phyloP scores from a whole-genome alignment of 2,113 vertebrate species.

The Mesocricetus auratus region DNA sequence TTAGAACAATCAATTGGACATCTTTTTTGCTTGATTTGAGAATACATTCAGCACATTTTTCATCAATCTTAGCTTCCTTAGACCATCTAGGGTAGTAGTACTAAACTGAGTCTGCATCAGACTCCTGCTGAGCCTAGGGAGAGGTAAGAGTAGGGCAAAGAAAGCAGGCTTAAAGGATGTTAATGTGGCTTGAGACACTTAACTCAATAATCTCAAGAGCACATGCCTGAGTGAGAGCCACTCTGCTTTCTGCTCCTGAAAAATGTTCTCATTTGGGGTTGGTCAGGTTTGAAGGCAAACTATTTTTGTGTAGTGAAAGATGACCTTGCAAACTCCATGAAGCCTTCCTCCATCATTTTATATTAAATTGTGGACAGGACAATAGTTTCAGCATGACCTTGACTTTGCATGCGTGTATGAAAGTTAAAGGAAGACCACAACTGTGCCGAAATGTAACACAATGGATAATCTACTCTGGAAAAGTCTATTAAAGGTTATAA shows the following conservation, averaged over 20 bases:
- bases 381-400: neutral
- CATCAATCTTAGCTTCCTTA: neutral
- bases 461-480: neutral
- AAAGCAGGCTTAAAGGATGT: neutral
- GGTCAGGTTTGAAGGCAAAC: neutral
- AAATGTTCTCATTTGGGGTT: neutral
- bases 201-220: neutral
- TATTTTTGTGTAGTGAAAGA: neutral
- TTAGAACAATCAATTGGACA: neutral
- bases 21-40: conserved; percentile 26
- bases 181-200: neutral
- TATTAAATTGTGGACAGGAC: neutral
- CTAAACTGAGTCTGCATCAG: neutral
- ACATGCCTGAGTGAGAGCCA: neutral
- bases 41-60: neutral
- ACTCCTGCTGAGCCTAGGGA: neutral
- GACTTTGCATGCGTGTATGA: neutral
- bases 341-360: neutral
- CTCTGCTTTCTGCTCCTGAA: neutral
- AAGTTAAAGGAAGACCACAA: neutral
- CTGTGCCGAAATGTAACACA: neutral
- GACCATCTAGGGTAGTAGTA: neutral
- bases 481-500: neutral
- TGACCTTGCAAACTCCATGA: neutral
- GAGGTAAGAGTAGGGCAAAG: neutral